Evolutionary conservation across 2,888 invertebrate genomes (phyloP).

Genomic region (Lycophotia porphyrea): DNA sequence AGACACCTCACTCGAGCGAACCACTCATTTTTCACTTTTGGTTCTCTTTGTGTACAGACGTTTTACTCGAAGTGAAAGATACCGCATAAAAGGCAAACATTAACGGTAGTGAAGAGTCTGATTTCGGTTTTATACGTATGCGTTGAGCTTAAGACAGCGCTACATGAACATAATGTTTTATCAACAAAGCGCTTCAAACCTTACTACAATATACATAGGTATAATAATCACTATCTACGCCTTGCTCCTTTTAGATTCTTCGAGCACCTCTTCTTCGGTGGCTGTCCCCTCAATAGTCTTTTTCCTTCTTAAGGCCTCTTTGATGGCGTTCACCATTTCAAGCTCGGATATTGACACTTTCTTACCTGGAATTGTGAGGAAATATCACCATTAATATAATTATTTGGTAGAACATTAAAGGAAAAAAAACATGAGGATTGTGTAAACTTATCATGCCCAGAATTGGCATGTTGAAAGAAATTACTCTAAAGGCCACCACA

Average conservation of each 20-base stretch:
- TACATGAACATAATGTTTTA: slow-evolving; percentile 7
- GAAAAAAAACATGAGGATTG: background rate
- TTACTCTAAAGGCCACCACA: no score
- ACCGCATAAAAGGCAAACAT: background rate
- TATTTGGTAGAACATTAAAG: background rate
- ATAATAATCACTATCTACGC: slow-evolving; percentile 72
- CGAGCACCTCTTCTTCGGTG: slow-evolving; percentile 79
- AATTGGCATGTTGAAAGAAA: background rate
- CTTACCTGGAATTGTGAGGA: slow-evolving; percentile 88
- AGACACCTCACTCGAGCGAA: background rate
- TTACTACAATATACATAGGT: slow-evolving; percentile 24
- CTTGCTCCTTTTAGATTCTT: slow-evolving; percentile 86
- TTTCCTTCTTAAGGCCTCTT: slow-evolving; percentile 90
- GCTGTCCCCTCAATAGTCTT: slow-evolving; percentile 75
- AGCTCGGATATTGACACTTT: slow-evolving; percentile 91
- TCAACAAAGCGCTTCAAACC: slow-evolving; percentile 51
- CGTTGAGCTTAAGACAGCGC: background rate
- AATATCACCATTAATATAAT: background rate
- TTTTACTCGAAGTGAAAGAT: background rate
- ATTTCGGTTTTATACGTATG: background rate
- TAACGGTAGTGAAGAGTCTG: background rate
- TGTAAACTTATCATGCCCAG: background rate
- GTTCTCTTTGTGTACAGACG: background rate
- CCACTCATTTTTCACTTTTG: background rate
- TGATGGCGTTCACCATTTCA: slow-evolving; percentile 91